phyloP scores from a whole-genome alignment of 2,888 invertebrate species.

The Spialia ferax region DNA sequence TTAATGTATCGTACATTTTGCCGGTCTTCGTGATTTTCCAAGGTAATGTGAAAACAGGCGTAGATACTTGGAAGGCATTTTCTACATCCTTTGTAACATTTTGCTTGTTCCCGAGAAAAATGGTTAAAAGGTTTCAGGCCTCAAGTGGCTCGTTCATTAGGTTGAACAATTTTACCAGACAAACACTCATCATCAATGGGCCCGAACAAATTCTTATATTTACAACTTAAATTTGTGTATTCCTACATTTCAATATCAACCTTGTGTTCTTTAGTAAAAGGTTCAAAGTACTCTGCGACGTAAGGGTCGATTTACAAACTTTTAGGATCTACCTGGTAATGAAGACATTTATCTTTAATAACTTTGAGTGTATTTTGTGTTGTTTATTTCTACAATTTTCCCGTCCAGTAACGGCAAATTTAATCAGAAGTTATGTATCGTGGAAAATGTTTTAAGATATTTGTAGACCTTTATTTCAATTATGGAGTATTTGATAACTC shows the following conservation, averaged over 20 bases:
- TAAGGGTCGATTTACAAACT: conserved; percentile 8
- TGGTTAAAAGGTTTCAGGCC: conserved; percentile 23
- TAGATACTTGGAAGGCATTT: conserved; percentile 9
- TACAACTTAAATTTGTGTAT: conserved; percentile 3
- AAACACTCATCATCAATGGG: conserved; percentile 32
- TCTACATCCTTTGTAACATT: conserved; percentile 6
- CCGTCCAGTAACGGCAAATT: conserved; percentile 12
- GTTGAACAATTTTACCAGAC: conserved; percentile 24
- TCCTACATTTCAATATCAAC: not conserved
- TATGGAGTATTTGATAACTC: not conserved
- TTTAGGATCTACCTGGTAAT: conserved; percentile 30
- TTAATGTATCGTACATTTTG: not conserved
- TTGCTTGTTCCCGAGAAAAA: conserved; percentile 15
- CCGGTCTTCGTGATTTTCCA: not conserved
- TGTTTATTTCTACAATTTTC: conserved; percentile 30
- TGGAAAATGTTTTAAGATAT: conserved; percentile 2
- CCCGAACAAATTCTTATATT: conserved; percentile 31
- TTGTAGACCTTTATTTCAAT: not conserved
- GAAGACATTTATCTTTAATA: conserved; percentile 34
- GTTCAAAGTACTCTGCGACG: not conserved
- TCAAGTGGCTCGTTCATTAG: conserved; percentile 26
- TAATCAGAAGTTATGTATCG: conserved; percentile 9
- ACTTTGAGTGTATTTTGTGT: conserved; percentile 21
- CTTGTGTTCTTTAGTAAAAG: not conserved
- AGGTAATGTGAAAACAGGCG: not conserved